Conservation (phyloP, 2,888 invertebrate genomes). For the Agriopis marginaria region DNA sequence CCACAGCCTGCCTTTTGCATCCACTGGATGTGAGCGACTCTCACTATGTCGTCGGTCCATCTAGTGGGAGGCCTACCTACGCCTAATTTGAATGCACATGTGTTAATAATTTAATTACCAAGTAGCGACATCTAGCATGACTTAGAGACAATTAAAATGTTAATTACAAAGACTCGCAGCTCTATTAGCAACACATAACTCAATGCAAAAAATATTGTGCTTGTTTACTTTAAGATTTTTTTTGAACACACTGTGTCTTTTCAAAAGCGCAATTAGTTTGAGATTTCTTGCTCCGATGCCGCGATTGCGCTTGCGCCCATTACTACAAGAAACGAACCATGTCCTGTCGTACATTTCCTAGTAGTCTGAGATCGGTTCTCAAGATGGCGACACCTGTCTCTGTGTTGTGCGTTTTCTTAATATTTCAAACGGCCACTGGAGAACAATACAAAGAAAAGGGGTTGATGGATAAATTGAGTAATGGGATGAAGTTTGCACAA, state of each 20-base stretch:
- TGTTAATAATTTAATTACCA: conserved; percentile 8
- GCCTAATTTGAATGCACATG: too few species aligned
- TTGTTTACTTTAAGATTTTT: not conserved
- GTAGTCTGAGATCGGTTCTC: conserved; percentile 60
- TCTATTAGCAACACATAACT: too few species aligned
- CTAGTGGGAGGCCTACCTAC: too few species aligned
- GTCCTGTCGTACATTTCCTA: conserved; percentile 48
- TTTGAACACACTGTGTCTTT: conserved; percentile 61
- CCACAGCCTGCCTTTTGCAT: too few species aligned
- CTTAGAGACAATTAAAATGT: not conserved
- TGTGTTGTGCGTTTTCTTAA: conserved; percentile 56
- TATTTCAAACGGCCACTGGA: conserved; percentile 55
- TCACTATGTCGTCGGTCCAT: too few species aligned
- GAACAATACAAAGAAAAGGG: conserved; percentile 65
- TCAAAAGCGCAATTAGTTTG: conserved; percentile 55
- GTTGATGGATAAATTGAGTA: conserved; percentile 70
- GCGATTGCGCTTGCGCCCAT: conserved; percentile 69
- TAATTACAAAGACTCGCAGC: too few species aligned
- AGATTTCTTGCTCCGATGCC: conserved; percentile 71
- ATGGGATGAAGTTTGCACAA: conserved; percentile 77
- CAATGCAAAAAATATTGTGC: not conserved
- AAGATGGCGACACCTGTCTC: conserved; percentile 77
- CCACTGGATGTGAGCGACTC: too few species aligned
- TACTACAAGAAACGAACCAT: conserved; percentile 71
- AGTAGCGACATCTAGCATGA: conserved; percentile 57